A percentile compares a stretch with the other conserved stretches of the same genome.
Evolutionary conservation across 1,140 invertebrate species (phyloP).

Genomic region (Calephelis nemesis): DNA sequence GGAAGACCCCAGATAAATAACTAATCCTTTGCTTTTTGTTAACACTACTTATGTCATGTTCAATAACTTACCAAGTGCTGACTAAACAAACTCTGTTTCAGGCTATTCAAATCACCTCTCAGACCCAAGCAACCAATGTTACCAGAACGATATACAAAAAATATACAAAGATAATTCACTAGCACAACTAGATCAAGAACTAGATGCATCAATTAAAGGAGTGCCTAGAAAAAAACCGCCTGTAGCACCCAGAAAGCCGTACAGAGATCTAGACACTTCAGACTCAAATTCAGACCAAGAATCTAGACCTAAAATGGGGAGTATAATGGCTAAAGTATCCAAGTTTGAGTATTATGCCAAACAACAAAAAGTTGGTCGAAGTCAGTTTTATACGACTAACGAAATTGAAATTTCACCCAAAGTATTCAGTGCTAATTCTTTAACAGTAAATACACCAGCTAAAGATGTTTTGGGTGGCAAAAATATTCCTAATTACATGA

Average conservation of each 20-base stretch:
- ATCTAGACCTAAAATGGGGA: constrained; percentile 61
- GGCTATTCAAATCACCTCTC: constrained; percentile 51
- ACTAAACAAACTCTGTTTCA: constrained; percentile 33
- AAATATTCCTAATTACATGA: constrained; percentile 79
- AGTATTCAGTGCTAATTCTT: constrained; percentile 86
- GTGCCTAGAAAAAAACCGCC: constrained; percentile 72
- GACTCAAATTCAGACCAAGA: constrained; percentile 66
- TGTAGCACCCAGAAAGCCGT: constrained; percentile 65
- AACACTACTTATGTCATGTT: too few species aligned
- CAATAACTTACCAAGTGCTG: not conserved
- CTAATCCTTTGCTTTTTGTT: too few species aligned
- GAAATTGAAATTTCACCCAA: constrained; percentile 83
- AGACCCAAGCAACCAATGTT: constrained; percentile 54
- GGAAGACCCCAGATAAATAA: too few species aligned
- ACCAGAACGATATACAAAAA: constrained; percentile 61
- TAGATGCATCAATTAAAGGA: constrained; percentile 72
- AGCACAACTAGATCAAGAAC: constrained; percentile 65
- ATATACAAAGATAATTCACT: constrained; percentile 62
- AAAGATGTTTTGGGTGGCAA: constrained; percentile 86
- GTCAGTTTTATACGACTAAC: constrained; percentile 58
- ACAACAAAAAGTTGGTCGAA: constrained; percentile 70
- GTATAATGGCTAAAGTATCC: constrained; percentile 81
- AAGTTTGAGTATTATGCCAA: constrained; percentile 82
- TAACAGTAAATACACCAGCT: constrained; percentile 88
- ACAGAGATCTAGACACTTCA: constrained; percentile 59